Evolutionary conservation across 2,797 vertebrate species (phyloP).

Genomic region (Clarias laeviceps): DNA sequence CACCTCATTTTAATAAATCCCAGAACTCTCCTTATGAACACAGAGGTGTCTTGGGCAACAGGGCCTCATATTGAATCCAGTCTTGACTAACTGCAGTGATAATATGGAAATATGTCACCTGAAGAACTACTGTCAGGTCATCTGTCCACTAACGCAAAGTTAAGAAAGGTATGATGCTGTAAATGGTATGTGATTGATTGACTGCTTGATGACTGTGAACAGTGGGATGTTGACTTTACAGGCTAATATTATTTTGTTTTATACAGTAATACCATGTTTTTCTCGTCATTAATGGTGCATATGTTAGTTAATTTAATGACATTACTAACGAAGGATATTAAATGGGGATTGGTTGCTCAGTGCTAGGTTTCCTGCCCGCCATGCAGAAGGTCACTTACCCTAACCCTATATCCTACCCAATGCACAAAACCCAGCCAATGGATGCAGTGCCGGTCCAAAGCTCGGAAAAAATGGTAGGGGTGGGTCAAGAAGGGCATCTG

Average conservation of each 20-base stretch:
- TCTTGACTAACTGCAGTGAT: slow-evolving; percentile 79
- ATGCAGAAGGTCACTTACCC: no score
- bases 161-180: not conserved
- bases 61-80: slow-evolving; percentile 76
- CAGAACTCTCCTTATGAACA: not conserved
- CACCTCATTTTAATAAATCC: slow-evolving; percentile 43
- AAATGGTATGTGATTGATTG: not conserved
- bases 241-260: not conserved
- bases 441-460: no score
- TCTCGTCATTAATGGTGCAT: not conserved
- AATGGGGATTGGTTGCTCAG: not conserved
- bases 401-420: no score
- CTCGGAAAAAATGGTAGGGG: no score
- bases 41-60: slow-evolving; percentile 58
- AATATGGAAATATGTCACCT: slow-evolving; percentile 78
- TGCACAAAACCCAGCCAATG: no score
- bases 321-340: not conserved
- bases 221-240: not conserved
- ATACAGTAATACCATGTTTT: not conserved
- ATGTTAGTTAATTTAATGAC: not conserved
- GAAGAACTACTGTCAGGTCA: slow-evolving; percentile 52
- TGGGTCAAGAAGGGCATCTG: no score
- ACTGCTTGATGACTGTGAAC: not conserved
- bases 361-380: no score
- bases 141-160: not conserved